A percentile compares a stretch with the other conserved stretches of the same genome.
phyloP scores from a whole-genome alignment of 2,888 invertebrate species.

The Andrena trimmerana region DNA sequence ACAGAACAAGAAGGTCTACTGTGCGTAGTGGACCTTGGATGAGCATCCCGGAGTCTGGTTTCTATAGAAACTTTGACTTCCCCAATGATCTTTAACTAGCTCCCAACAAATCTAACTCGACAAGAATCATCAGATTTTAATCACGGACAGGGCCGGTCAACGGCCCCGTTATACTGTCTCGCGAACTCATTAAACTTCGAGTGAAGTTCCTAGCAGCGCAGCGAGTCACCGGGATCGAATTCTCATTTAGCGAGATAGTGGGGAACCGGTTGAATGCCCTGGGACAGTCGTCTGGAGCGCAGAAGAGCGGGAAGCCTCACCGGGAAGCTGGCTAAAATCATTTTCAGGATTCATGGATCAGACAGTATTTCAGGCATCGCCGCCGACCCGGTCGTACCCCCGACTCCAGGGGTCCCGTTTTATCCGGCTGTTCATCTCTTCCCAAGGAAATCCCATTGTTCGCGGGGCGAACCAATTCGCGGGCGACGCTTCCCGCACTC shows the following conservation, averaged over 20 bases:
- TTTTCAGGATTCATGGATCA: conserved; percentile 31
- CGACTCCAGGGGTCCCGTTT: conserved; percentile 24
- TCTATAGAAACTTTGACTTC: neutral
- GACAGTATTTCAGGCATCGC: conserved; percentile 32
- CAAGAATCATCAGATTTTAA: conserved; percentile 20
- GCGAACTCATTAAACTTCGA: neutral
- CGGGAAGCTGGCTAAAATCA: conserved; percentile 24
- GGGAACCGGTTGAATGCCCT: conserved; percentile 34
- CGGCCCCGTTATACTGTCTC: conserved; percentile 14
- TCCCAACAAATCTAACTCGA: neutral
- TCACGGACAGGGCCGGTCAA: neutral
- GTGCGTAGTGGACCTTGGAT: neutral
- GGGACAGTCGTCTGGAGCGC: conserved; percentile 10
- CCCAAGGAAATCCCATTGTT: conserved; percentile 37
- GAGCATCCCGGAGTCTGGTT: neutral
- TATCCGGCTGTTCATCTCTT: conserved; percentile 37
- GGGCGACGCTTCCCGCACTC: neutral
- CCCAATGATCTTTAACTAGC: neutral
- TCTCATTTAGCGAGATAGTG: conserved; percentile 32
- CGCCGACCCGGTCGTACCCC: neutral
- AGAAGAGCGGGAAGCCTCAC: conserved; percentile 17
- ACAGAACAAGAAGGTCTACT: neutral
- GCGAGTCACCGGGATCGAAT: conserved; percentile 35
- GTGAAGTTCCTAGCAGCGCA: conserved; percentile 20
- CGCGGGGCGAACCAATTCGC: neutral